Evolutionary conservation across 35 echinoderm and acorn worm species (phyloP).

Genomic region (Chiridota heheva): DNA sequence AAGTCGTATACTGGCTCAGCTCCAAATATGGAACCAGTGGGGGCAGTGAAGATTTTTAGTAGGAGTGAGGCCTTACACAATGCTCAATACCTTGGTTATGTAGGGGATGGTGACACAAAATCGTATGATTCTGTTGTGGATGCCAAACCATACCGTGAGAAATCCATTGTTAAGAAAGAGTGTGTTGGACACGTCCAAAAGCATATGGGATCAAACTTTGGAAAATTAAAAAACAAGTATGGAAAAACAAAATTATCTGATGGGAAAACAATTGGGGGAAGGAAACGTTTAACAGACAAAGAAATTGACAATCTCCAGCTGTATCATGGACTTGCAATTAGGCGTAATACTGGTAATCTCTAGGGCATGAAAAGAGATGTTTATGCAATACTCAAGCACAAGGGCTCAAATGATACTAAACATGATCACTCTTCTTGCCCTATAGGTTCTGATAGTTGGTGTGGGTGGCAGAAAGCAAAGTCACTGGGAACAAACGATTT

Average conservation of each 20-base stretch:
- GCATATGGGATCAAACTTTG: not conserved
- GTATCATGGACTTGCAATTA: constrained; percentile 44
- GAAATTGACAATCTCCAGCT: constrained; percentile 49
- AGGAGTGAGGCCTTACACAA: not conserved
- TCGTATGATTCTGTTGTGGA: not conserved
- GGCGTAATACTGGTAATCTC: constrained; percentile 41
- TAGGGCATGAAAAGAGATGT: constrained; percentile 43
- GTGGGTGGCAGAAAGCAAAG: not conserved
- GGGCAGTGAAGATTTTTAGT: not conserved
- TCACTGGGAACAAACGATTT: not conserved
- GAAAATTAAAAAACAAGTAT: not conserved
- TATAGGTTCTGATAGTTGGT: not conserved
- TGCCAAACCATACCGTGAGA: not conserved
- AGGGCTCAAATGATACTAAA: constrained; percentile 24
- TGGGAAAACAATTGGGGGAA: constrained; percentile 40
- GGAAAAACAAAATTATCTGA: constrained; percentile 16
- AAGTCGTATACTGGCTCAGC: constrained; percentile 11
- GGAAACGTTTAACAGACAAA: constrained; percentile 26
- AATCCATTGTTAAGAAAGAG: constrained; percentile 7
- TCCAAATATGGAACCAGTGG: constrained; percentile 9
- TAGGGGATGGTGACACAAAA: constrained; percentile 26
- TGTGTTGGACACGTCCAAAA: constrained; percentile 44
- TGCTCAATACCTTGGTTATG: constrained; percentile 1
- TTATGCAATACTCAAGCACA: constrained; percentile 29
- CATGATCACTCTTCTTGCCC: constrained; percentile 37